Evolutionary conservation across 2,797 vertebrate genomes (phyloP), one percentile per base, ranked within the genome.

Genomic region (Perodicticus potto): DNA sequence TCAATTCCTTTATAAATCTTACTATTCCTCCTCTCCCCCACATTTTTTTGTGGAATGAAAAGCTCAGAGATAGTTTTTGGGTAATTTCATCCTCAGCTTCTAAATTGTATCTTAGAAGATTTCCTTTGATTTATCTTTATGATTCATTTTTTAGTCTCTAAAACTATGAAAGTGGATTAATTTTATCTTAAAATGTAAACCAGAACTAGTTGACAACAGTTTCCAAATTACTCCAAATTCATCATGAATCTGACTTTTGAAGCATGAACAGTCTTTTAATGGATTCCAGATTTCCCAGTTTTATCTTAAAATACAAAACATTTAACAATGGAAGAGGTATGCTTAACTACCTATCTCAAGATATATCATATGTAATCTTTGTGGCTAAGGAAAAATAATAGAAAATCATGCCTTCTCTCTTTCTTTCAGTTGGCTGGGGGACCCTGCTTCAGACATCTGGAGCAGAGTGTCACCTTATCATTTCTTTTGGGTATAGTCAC

Each of bases 161-260:
- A 85, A 95, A 93, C 89, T 92, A 72, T 86, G 67, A 89, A 93
- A 90, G 78, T 84, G 45, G 69, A 93, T 96, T 90, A 37, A 93
- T 96, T 91, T 87, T 69, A 86, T 96, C 83, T 89, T 63, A 90
- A 95, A 97, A 86, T 91, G 92, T 90, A 95, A 97, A 81, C 89
- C 78, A 97, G 91, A 95, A 89, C 23, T 92, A 96, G 97, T 59
- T 78, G 93, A 96, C 80, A 93, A 43, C 70, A 92, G 57, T 95
- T 97, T 95, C 82, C 61, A 96, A 96, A 84, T 94, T 85, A 91
- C 57, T 86, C 77, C 72, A 65, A 89, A 96, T 90, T 77, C 23
- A 87, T 97, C 82, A 83, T 29, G 65, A 86, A 73, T 90, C 91
- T 95, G 91, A 83, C 77, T 94, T 45, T 67, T 88, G 73, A 88